Base-by-base conservation (phyloP, 2,797 vertebrate species). In the Hydrophis major region DNA sequence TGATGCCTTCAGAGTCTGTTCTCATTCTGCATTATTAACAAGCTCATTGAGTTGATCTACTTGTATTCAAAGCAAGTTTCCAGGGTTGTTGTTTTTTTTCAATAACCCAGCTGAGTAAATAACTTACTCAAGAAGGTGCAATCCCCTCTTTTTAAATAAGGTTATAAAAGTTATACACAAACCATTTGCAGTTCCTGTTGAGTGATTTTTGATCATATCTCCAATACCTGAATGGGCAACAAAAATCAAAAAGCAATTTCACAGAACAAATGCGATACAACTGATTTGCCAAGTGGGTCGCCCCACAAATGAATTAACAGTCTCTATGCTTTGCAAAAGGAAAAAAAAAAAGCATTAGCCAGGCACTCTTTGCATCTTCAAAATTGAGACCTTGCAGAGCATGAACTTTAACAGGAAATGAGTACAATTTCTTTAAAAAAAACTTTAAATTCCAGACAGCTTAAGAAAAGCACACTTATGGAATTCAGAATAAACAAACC, bases 51-150 rank as follows among this genome's bases (percentile, higher is more conserved):
- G 55, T 60, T 47, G 74, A 13, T 37, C 42, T 12, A 7, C 63
- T 37, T 86, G 57, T 92, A 57, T 66, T 28, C 55, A 27, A 53
- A 69, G 74, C 57, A 87, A 93, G 55, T 88, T 90, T 42, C 25
- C 14, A 28, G 90, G 28, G 56, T 56, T 18, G 1, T 32, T 60
- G 4, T 66, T 42, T 32, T 47, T 47, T 55, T 53, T 11, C 78
- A 90, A 87, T 55, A 59, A 93, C 66, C 61, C 92, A 88, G 60
- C 90, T 90, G 89, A 92, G 90, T 90, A 92, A 90, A 93, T 93
- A 93, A 92, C 88, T 27, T 83, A 57, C 32, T 59, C 25, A 87
- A 50, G 8, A 8, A 90, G 78, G 50, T 90, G 60, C 14, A 92
- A 50, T 88, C 66, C 86, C 20, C 55, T 47, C 50, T 53, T 87